Evolutionary conservation across 2,888 invertebrate species (phyloP).

Genomic region (Marasmarcha lunaedactyla): DNA sequence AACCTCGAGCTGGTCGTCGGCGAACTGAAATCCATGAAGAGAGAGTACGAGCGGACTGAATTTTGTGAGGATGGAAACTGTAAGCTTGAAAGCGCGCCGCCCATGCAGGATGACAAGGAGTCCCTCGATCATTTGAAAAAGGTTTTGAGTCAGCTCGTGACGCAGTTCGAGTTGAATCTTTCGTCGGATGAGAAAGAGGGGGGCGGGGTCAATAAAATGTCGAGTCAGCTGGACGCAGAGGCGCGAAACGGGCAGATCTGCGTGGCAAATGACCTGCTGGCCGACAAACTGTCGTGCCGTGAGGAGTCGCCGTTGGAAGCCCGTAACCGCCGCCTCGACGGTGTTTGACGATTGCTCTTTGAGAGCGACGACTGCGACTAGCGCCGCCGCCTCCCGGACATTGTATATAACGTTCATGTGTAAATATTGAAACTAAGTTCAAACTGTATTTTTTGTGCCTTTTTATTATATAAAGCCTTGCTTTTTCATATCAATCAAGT

Average conservation of each 20-base stretch:
- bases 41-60: constrained; percentile 22
- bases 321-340: constrained; percentile 17
- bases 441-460: neutral
- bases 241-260: no score
- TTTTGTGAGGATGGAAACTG: constrained; percentile 32
- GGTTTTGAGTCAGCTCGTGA: constrained; percentile 45
- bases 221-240: no score
- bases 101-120: constrained; percentile 28
- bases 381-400: neutral
- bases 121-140: constrained; percentile 54
- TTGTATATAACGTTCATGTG: constrained; percentile 7
- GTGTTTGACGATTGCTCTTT: constrained; percentile 20
- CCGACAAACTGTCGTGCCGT: neutral
- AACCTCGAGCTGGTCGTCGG: constrained; percentile 65
- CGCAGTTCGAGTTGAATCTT: constrained; percentile 42
- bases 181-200: constrained; percentile 16
- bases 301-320: neutral
- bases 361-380: neutral
- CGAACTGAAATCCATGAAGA: constrained; percentile 49
- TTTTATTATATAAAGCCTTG: neutral
- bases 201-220: no score
- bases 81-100: constrained; percentile 24
- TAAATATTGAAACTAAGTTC: neutral
- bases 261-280: no score
- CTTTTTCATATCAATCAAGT: neutral